Percentiles rank a stretch among this genome's conserved stretches.
phyloP scores from a whole-genome alignment of 2,797 vertebrate species.

The Alca torda region DNA sequence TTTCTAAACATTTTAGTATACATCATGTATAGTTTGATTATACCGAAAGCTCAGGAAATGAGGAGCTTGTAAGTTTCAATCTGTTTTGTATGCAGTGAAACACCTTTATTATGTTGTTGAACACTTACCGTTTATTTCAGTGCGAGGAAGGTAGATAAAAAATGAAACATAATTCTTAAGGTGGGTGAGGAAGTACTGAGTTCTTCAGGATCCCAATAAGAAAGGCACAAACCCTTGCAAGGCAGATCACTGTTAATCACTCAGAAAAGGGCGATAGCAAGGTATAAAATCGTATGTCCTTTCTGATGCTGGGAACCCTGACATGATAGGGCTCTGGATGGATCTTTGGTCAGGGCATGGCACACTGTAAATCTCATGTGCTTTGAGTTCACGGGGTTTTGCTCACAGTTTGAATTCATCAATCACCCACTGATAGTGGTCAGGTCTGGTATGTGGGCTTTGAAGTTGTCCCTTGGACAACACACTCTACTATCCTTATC shows the following conservation, averaged over 20 bases:
- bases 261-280: not conserved
- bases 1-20: not conserved
- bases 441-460: not conserved
- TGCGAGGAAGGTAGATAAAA: not conserved
- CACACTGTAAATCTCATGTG: not conserved
- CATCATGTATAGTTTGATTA: not conserved
- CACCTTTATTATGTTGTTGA: not conserved
- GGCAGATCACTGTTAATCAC: not conserved
- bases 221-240: not conserved
- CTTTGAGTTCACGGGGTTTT: not conserved
- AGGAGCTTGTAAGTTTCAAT: not conserved
- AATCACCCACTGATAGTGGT: not conserved
- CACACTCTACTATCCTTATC: not conserved
- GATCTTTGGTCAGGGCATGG: not conserved
- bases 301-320: not conserved
- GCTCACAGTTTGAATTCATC: not conserved
- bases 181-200: not conserved
- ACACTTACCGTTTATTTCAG: rapidly evolving
- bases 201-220: not conserved
- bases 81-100: not conserved
- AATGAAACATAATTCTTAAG: not conserved
- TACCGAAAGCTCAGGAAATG: not conserved
- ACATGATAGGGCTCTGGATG: not conserved
- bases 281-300: not conserved
- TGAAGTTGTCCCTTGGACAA: not conserved